These are phyloP conservation scores for Idris sp. DNA, from an alignment of 1,140 invertebrate species.

Conservation along the genomic window DNA sequence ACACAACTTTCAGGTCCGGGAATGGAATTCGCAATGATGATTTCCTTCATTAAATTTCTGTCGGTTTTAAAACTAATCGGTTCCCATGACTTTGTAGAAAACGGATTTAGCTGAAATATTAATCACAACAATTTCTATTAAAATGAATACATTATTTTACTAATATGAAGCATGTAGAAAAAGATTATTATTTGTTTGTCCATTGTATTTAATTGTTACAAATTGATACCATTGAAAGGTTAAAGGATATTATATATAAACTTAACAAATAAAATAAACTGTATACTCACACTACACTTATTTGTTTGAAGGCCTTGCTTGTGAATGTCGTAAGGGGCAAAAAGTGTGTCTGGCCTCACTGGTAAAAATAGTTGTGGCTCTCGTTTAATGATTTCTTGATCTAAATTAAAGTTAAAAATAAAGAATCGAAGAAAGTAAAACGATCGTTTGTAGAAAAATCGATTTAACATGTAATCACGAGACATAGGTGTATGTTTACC, in stretches of 20 bases:
- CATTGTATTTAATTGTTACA: no score
- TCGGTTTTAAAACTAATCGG: conserved; percentile 77
- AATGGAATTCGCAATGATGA: conserved; percentile 85
- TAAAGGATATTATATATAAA: no score
- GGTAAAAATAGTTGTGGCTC: conserved; percentile 77
- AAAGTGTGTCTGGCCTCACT: conserved; percentile 76
- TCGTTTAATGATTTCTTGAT: conserved; percentile 74
- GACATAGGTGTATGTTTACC: conserved; percentile 68
- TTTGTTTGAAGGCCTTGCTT: conserved; percentile 76
- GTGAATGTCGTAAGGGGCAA: conserved; percentile 76
- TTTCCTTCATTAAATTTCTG: conserved; percentile 78
- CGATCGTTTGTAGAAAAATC: no score
- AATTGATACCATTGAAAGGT: no score
- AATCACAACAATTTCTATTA: no score
- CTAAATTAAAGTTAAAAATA: no score
- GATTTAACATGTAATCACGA: conserved; percentile 1
- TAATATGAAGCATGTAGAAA: no score
- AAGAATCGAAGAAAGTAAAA: no score
- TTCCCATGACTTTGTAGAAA: conserved; percentile 77
- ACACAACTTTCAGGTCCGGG: conserved; percentile 87
- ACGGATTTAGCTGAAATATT: conserved; percentile 74
- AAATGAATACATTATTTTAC: no score
- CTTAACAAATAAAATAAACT: no score
- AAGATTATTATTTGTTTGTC: neutral
- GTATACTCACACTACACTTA: conserved; percentile 75